Evolutionary conservation across 2,888 invertebrate genomes (phyloP).

Genomic region (Reticulitermes lucifugus): DNA sequence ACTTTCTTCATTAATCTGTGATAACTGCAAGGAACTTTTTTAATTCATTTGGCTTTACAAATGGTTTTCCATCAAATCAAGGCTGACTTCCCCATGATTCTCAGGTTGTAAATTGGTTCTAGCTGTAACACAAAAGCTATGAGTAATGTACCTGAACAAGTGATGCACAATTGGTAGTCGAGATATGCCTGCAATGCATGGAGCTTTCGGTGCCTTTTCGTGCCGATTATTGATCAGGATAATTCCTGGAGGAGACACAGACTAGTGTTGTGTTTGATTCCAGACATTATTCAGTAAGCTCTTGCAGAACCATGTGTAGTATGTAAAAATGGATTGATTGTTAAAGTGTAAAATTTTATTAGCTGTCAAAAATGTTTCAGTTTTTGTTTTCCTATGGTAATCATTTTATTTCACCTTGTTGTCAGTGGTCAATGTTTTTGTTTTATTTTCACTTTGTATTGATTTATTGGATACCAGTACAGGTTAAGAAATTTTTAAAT

Average conservation of each 20-base stretch:
- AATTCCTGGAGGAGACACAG: slow-evolving; percentile 5
- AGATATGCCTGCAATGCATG: slow-evolving; percentile 45
- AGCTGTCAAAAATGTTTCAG: slow-evolving; percentile 39
- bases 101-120: slow-evolving; percentile 36
- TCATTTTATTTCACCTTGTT: slow-evolving; percentile 47
- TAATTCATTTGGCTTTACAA: slow-evolving; percentile 35
- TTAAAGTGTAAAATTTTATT: slow-evolving; percentile 44
- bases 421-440: slow-evolving; percentile 48
- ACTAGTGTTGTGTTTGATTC: slow-evolving; percentile 14
- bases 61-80: slow-evolving; percentile 34
- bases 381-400: slow-evolving; percentile 47
- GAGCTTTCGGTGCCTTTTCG: slow-evolving; percentile 42
- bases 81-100: slow-evolving; percentile 38
- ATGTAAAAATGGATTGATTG: slow-evolving; percentile 39
- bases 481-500: slow-evolving; percentile 42
- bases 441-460: slow-evolving; percentile 48
- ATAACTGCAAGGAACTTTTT: slow-evolving; percentile 38
- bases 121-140: slow-evolving; percentile 42
- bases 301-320: slow-evolving; percentile 46
- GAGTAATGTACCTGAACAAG: slow-evolving; percentile 44
- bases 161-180: slow-evolving; percentile 39
- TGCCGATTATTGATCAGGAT: slow-evolving; percentile 32
- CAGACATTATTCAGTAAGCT: slow-evolving; percentile 36
- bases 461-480: slow-evolving; percentile 33
- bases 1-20: slow-evolving; percentile 41